Conservation (phyloP, 2,113 vertebrate genomes). For the Cavia porcellus region DNA sequence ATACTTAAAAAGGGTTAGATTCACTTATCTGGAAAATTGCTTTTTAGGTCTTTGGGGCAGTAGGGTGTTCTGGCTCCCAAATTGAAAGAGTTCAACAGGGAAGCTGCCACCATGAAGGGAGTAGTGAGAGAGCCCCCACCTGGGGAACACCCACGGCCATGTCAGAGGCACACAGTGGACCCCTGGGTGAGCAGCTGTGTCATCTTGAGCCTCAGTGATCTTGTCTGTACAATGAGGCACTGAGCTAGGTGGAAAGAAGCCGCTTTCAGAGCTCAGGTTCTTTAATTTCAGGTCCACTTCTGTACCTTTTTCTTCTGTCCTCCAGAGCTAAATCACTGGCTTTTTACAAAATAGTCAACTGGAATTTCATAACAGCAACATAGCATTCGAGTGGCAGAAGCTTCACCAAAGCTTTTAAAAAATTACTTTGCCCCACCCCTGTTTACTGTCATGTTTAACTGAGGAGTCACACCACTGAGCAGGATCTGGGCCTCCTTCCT, state of each 20-base stretch:
- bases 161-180: fast-evolving
- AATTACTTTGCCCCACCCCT: neutral
- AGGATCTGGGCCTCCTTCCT: fast-evolving
- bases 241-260: no score
- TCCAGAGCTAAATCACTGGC: neutral
- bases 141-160: fast-evolving
- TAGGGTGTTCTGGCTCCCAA: neutral
- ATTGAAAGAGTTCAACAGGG: neutral
- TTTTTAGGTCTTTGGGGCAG: neutral
- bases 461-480: no score
- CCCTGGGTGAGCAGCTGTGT: fast-evolving
- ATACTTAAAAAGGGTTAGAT: neutral
- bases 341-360: neutral
- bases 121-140: fast-evolving
- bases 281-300: no score
- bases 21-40: constrained; percentile 43
- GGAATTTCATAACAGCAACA: neutral
- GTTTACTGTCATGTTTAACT: neutral
- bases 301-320: neutral
- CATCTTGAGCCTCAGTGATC: neutral
- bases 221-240: neutral
- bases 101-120: neutral
- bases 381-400: no score
- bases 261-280: neutral
- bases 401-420: neutral